Base-by-base conservation (phyloP, 2,888 invertebrate genomes). In the Acleris laterana region DNA sequence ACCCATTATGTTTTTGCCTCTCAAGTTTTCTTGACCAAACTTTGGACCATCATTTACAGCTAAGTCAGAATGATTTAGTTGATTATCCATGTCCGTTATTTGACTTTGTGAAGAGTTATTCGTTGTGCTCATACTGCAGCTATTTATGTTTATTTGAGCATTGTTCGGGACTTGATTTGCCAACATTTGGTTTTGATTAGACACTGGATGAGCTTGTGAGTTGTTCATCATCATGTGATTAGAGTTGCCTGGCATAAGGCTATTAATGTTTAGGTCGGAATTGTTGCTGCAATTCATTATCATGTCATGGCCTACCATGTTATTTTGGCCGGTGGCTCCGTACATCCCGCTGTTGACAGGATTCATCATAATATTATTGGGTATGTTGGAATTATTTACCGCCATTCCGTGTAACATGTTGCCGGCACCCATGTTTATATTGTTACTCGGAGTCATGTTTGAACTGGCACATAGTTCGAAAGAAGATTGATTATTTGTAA, bases 181-280 rank as follows among this genome's bases (percentile, higher is more conserved):
- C 63, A 88, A 72, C 59, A 89, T 85, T 76, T 88, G 90, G 72
- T 84, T 91, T 77, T 85, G 87, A 69, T 82, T 88, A 64, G 77
- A 84, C 63, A 82, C 81, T 63, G 78, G 69, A 68, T 89, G 91
- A 32, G 84, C 56, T 69, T 89, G 88, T 49, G 89, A 76, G 76
- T 83, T 90, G 70, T 85, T 92, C 71, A 93, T 84, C 81, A 93
- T 87, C 85, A 91, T 88, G 61, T 92, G 93, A 74, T 85, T 89
- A 49, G 84, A 72, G 64, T 83, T 80, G 42, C 83, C 80, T 19
- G 88, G 69, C 80, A 92, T 86, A 0, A 89, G 78, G 70, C 84
- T 90, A 61, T 83, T 86, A 7, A 90, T 84, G 77, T 77, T 84
- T 63, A 90, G 90, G 25, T 93, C 93, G 20, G 86, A 72, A 1